These are phyloP conservation scores for Theocolax elegans DNA, from an alignment of 1,140 invertebrate species.

Conservation along the genomic window DNA sequence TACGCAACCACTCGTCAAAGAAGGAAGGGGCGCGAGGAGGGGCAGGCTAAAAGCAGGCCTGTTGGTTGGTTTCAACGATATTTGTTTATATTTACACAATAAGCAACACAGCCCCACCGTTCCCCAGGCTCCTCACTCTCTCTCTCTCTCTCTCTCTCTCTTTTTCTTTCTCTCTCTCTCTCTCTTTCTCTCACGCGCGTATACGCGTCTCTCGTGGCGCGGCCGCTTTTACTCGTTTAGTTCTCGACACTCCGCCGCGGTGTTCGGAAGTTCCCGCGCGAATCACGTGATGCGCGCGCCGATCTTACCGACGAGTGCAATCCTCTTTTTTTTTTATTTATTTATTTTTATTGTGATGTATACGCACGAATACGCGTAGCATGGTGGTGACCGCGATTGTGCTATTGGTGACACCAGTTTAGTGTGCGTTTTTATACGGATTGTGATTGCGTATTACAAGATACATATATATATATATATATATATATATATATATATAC, in stretches of 20 bases:
- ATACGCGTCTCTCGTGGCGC: constrained; percentile 42
- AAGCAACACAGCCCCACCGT: constrained; percentile 64
- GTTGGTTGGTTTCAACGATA: constrained; percentile 69
- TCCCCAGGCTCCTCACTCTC: background rate
- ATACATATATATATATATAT: too few relatives aligned
- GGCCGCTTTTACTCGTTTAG: constrained; percentile 64
- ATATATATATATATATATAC: too few relatives aligned
- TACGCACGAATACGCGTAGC: too few relatives aligned
- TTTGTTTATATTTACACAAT: constrained; percentile 70
- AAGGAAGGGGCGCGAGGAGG: constrained; percentile 41
- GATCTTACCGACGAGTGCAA: too few relatives aligned
- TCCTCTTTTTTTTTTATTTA: too few relatives aligned
- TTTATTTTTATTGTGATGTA: too few relatives aligned
- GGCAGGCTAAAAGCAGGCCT: constrained; percentile 65
- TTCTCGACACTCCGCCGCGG: constrained; percentile 59
- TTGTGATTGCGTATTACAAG: too few relatives aligned
- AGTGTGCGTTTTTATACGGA: too few relatives aligned
- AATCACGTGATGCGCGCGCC: constrained; percentile 31
- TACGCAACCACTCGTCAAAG: constrained; percentile 32
- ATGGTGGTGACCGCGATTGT: too few relatives aligned
- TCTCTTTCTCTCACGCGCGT: background rate
- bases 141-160: background rate
- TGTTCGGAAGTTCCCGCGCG: constrained; percentile 48
- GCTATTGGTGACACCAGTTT: too few relatives aligned
- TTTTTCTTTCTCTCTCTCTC: constrained; percentile 20